These are phyloP conservation scores for Tyto alba DNA, from an alignment of 2,113 vertebrate genomes.

Conservation along the genomic window DNA sequence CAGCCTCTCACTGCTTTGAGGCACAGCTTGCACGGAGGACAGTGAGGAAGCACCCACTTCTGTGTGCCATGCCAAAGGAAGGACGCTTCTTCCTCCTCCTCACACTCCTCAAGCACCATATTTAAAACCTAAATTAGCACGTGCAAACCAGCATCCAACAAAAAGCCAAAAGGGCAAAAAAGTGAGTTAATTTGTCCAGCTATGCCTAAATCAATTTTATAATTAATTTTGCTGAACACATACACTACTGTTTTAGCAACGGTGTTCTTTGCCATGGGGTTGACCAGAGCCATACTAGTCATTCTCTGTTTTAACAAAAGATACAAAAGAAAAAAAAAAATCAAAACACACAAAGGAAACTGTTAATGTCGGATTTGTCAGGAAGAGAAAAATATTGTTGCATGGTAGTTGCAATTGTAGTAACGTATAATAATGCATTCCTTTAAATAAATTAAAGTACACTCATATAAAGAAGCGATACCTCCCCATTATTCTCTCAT, in stretches of 20 bases:
- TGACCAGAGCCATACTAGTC: neutral
- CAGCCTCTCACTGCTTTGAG: neutral
- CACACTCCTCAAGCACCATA: neutral
- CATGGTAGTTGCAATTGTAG: neutral
- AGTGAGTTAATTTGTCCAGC: fast-evolving
- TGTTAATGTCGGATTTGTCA: neutral
- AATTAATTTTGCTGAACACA: neutral
- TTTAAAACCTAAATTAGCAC: neutral
- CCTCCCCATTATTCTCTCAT: neutral
- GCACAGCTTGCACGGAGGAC: neutral
- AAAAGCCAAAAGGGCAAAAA: neutral
- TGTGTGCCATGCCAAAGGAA: fast-evolving
- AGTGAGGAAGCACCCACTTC: neutral
- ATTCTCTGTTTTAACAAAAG: neutral
- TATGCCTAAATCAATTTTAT: neutral
- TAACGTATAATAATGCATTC: fast-evolving
- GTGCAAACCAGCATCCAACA: neutral
- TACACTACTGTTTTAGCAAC: neutral
- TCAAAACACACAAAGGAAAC: neutral
- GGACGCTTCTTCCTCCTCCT: neutral
- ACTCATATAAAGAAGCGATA: neutral
- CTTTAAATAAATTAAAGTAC: neutral
- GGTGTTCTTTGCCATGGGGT: neutral
- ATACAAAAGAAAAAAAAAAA: neutral
- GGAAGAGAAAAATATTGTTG: neutral